A percentile compares a stretch with the other conserved stretches of the same genome.
Evolutionary conservation across 2,797 vertebrate species (phyloP).

Genomic region (Mormyrus proboscirostris): DNA sequence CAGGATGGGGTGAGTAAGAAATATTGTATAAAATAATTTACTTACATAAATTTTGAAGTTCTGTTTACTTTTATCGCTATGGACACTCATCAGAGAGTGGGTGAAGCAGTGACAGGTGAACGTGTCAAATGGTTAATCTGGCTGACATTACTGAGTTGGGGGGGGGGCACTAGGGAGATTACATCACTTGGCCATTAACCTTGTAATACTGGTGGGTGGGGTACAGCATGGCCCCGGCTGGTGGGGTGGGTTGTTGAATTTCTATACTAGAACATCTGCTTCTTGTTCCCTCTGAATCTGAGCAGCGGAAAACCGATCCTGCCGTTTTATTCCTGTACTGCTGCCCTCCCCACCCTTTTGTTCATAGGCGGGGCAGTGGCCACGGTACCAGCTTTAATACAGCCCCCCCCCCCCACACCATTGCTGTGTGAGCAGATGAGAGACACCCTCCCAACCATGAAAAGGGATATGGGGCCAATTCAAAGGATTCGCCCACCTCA

Average conservation of each 20-base stretch:
- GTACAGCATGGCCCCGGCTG: conserved; percentile 30
- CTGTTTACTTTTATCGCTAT: background rate
- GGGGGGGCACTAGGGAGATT: background rate
- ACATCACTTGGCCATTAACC: conserved; percentile 17
- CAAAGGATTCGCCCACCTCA: background rate
- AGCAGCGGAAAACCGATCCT: conserved; percentile 31
- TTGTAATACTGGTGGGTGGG: conserved; percentile 25
- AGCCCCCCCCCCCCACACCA: background rate
- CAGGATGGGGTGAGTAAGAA: background rate
- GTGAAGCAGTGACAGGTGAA: background rate
- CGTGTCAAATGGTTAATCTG: background rate
- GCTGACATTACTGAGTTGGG: background rate
- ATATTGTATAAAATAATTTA: background rate
- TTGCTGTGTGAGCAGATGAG: background rate
- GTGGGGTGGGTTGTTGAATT: conserved; percentile 19
- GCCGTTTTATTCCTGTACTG: background rate
- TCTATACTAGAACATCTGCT: conserved; percentile 42
- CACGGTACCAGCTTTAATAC: conserved; percentile 34
- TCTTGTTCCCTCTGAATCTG: conserved; percentile 31
- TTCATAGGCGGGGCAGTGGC: conserved; percentile 20
- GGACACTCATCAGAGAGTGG: background rate
- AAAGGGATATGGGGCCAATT: background rate
- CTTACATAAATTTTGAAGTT: background rate
- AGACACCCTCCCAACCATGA: background rate
- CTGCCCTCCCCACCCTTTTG: conserved; percentile 20